Base-by-base conservation (phyloP, 2,888 invertebrate species). In the Gastracanthus pulcherrimus region DNA sequence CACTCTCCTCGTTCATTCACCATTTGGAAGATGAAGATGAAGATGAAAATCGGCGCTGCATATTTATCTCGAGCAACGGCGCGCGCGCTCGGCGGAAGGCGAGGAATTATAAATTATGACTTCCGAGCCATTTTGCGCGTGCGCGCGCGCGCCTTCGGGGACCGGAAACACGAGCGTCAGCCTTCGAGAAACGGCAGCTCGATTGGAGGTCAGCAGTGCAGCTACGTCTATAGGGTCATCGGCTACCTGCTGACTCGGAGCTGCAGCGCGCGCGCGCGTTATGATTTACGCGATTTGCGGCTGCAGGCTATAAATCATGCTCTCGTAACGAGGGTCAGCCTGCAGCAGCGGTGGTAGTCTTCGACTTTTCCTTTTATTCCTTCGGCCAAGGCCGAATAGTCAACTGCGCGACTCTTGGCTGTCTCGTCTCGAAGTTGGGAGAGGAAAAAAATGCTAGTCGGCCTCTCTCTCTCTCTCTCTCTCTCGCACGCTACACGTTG, bases 21-120 rank as follows among this genome's bases (percentile, higher is more conserved):
- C 77, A 62, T 62, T 69, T 26, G 23, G 45, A 69, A 69, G 76
- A 76, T 81, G 36, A 60, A 51, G 41, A 13, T 71, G 41, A 13
- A n/a, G n/a, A n/a, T n/a, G n/a, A n/a, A n/a, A n/a, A 41, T 51
- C 23, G 26, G 5, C n/a, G 66, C 60, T 29, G 41, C 58, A 0
- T 2, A n/a, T 38, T 1, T 38, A 19, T 3, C 48, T 19, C 19
- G 11, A 2, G 31, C 1, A 55, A 41, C 41, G 31, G 38, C 62
- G 70, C 26, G 66, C 23, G 62, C 66, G 48, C 62, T 36, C 67
- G 75, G 76, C 62, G 80, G 76, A n/a, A n/a, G n/a, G n/a, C n/a
- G n/a, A n/a, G n/a, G n/a, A n/a, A n/a, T n/a, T 76, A 75, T 90
- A 86, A 90, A 88, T 88, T 90, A 90, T 89, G 88, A 89, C 90